A percentile compares a stretch with the other conserved stretches of the same genome.
Conservation (phyloP, 2,888 invertebrate genomes). For the Tenthredo livida region DNA sequence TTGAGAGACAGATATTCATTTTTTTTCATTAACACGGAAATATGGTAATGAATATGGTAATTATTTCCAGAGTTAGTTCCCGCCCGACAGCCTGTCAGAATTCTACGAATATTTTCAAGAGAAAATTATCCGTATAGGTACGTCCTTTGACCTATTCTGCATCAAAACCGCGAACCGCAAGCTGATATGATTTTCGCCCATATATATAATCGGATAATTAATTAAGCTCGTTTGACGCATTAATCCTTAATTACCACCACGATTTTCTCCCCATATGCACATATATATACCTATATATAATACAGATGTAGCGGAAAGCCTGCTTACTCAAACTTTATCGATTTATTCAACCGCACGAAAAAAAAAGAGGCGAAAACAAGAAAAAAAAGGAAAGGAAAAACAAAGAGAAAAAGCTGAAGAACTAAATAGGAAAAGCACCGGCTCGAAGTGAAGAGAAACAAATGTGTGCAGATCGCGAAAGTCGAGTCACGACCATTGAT, state of each 20-base stretch:
- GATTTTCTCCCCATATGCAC: neutral
- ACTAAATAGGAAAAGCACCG: neutral
- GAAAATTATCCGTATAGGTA: neutral
- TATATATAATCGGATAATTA: conserved; percentile 21
- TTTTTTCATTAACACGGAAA: conserved; percentile 30
- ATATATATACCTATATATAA: neutral
- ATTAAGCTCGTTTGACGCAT: conserved; percentile 21
- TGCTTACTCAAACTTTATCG: neutral
- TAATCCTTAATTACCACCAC: conserved; percentile 1
- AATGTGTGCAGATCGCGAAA: conserved; percentile 26
- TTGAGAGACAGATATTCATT: conserved; percentile 27
- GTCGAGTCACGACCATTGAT: conserved; percentile 46
- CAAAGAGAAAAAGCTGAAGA: no score
- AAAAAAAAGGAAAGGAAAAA: neutral
- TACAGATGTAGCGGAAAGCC: neutral
- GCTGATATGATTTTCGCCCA: neutral
- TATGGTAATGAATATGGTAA: conserved; percentile 51
- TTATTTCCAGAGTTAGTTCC: conserved; percentile 25
- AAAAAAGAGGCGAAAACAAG: neutral
- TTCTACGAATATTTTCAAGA: neutral
- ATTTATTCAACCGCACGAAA: neutral
- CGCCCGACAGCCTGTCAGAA: neutral
- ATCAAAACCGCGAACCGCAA: neutral
- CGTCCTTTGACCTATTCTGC: neutral
- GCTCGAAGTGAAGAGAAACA: conserved; percentile 1